Evolutionary conservation across 2,888 invertebrate species (phyloP), one percentile per base, ranked within the genome.

Genomic region (Ophion obscuratus): DNA sequence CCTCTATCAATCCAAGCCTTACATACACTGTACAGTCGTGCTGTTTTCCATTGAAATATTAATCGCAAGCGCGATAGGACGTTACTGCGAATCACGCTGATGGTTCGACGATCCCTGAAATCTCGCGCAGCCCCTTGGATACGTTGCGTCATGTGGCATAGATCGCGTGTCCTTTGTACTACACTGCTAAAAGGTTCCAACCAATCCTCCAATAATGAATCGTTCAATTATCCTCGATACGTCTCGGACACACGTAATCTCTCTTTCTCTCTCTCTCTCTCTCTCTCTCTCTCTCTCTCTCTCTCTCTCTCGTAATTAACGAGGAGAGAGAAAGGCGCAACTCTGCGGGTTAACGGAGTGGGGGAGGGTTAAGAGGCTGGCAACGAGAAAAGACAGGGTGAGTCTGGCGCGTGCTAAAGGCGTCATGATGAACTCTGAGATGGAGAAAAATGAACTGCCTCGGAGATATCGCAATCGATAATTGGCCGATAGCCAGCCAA

Each of bases 1-100:
- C 68, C 75, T 75, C 68, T 81, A 61, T 61, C 81, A 75, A 75
- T 81, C 64, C 27, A 66, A 71, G 17, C 17, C 53, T 53, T 53
- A 68, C 44, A 68, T 70, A 27, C 53, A 47, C 57, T 77, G 68
- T 74, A 79, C 59, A 36, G 81, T 68, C 59, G 27, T 90, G 91
- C 88, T 90, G 91, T 93, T 93, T 92, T 89, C 92, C 90, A 90
- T 90, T 92, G 92, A 93, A 93, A 93, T 93, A 93, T 93, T 93
- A 92, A 93, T 91, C 89, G 89, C 89, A 90, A 90, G 14, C 87
- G 84, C 89, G 90, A 92, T 92, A 89, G 88, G 90, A 88, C 66
- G 64, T 74, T 73, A 87, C 57, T 57, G 53, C 53, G 62, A 82
- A 24, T 67, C 47, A 70, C 64, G 70, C 74, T 59, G 27, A 31